Base-by-base conservation (phyloP, 1,140 invertebrate species). In the Drosophila mojavensis region DNA sequence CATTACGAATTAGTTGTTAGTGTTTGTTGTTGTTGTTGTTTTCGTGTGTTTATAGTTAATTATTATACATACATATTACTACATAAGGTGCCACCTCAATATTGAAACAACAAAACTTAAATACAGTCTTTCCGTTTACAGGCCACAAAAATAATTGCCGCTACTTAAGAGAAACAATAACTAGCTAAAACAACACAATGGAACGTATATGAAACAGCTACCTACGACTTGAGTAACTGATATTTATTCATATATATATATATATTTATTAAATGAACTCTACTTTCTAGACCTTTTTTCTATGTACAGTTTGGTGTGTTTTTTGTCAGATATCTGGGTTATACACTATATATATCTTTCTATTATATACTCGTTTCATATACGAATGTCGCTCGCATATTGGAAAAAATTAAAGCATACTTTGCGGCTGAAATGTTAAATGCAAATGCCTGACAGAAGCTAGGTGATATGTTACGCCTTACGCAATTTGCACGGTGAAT, bases 51-150 rank as follows among this genome's bases (percentile, higher is more conserved):
- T 47, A 33, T 33, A 24, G 20, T 24, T 24, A 24, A 24, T 24
- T 24, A 24, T 24, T 24, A 24, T 24, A 24, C 20, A 65, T 67
- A 63, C 54, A 54, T 51, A 33, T 60, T 60, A 30, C 43, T 45
- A 45, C 13, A 30, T 59, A 33, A 60, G 41, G 58, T 30, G 41
- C 61, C 47, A 78, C 63, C 78, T 81, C 58, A 62, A 13, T 30
- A 60, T 79, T 75, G 65, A 68, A 72, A 90, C 78, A 90, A 90
- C 81, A 85, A 86, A 88, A 88, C 79, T 83, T 88, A 83, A 89
- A 88, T 62, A 90, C 86, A 90, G 86, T 90, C 86, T 90, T 90
- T 90, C 74, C 76, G 81, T 88, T 82, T 82, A 79, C 81, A 83
- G 76, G 77, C 75, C 77, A 79, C 85, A 90, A 85, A 81, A 77